Evolutionary conservation across 1,140 invertebrate species (phyloP), one percentile per base, ranked within the genome.

Genomic region (Drosophila orosa): DNA sequence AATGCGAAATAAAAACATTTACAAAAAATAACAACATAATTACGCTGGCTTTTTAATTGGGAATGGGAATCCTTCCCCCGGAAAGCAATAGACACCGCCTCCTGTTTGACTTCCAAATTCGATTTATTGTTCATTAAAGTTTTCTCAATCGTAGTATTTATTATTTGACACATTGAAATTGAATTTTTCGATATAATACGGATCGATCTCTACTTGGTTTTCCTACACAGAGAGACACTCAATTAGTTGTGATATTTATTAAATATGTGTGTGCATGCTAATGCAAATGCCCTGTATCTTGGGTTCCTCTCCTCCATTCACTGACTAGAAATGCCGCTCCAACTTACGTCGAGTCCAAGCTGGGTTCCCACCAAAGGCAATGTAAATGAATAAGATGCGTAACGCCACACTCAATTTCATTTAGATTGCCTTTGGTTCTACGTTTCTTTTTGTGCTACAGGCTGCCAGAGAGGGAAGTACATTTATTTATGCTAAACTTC

Each of bases 141-240:
- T 24, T 35, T 78, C 62, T 76, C 66, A 86, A 76, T 76, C 44
- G 69, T 81, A 77, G 54, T 63, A 74, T 69, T 76, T 55, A 52
- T 87, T 87, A 56, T 89, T 87, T 89, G 84, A 89, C 84, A 89
- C 84, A 90, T 89, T 89, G 84, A 89, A 84, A 90, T 90, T 90
- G 75, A 67, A 68, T 84, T 78, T 78, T 73, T 78, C 40, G 50
- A 59, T 78, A 73, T 72, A 73, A 39, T 59, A 40, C 47, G 66
- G 62, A 72, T 80, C 45, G 48, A 35, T 72, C 39, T 9, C 63
- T 76, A 39, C 52, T 48, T 62, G 60, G 35, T 10, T 72, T 54
- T 44, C 42, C 47, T 76, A 74, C 75, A 78, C 68, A 78, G 50
- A 72, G 50, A 72, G 80, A 89, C 83, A 89, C 78, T 84, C 63